These are phyloP conservation scores for Streptopelia turtur DNA, from an alignment of 2,797 vertebrate species.

Conservation along the genomic window DNA sequence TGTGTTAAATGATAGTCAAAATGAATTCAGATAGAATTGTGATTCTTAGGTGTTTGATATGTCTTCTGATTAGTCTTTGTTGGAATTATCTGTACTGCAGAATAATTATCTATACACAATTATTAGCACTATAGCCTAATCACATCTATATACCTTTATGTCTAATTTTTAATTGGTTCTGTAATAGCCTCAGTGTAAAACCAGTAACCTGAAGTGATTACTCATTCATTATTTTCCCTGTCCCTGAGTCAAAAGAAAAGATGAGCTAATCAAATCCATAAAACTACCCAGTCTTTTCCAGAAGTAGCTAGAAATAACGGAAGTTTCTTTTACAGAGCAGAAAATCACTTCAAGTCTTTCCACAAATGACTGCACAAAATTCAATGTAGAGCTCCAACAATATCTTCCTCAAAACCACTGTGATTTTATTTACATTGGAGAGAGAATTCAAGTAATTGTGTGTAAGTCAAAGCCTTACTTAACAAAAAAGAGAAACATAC, in stretches of 20 bases:
- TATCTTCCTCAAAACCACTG: neutral
- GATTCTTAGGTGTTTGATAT: conserved; percentile 28
- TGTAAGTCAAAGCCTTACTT: neutral
- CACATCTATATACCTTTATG: conserved; percentile 24
- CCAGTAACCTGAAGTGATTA: conserved; percentile 50
- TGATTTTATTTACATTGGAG: neutral
- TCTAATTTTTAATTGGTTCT: conserved; percentile 54
- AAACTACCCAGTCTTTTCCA: neutral
- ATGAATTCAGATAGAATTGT: neutral
- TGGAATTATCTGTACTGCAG: conserved; percentile 30
- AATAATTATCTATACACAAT: conserved; percentile 46
- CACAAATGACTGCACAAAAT: neutral
- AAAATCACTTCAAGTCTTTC: neutral
- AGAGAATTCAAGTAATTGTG: neutral
- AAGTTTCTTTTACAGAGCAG: neutral
- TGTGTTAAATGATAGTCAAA: neutral
- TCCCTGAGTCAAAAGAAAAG: conserved; percentile 35
- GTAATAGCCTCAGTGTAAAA: conserved; percentile 39
- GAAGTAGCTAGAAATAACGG: neutral
- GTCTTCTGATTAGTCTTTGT: conserved; percentile 31
- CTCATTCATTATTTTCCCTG: conserved; percentile 42
- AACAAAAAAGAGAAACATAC: neutral
- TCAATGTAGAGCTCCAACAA: neutral
- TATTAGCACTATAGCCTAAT: conserved; percentile 54
- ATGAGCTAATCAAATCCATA: conserved; percentile 34